These are phyloP conservation scores for Pocillopora meandrina DNA, from an alignment of 92 coral and sea anemone species.

Conservation along the genomic window DNA sequence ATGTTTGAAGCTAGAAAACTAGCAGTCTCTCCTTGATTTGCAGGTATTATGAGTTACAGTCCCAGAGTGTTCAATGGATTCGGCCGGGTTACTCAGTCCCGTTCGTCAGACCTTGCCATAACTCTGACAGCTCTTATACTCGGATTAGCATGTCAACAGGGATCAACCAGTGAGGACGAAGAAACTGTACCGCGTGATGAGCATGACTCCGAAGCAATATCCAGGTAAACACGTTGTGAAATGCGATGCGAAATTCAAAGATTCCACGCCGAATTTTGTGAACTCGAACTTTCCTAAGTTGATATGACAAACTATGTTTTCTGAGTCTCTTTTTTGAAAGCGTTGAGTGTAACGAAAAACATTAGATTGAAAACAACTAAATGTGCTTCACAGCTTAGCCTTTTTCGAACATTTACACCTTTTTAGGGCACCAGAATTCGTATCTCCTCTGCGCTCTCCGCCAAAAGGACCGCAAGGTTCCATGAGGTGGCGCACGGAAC, in stretches of 20 bases:
- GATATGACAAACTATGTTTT: too few relatives aligned
- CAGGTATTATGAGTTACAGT: conserved; percentile 12
- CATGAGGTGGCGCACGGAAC: conserved; percentile 26
- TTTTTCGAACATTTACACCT: background rate
- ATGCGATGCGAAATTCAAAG: background rate
- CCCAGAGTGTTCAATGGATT: conserved; percentile 2
- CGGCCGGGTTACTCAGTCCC: conserved; percentile 27
- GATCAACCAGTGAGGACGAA: conserved; percentile 27
- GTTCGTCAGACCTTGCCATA: conserved; percentile 30
- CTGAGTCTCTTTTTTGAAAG: too few relatives aligned
- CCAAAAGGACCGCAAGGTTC: conserved; percentile 64
- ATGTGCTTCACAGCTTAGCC: too few relatives aligned
- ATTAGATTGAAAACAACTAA: too few relatives aligned
- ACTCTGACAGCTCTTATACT: conserved; percentile 28
- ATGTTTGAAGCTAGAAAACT: too few relatives aligned
- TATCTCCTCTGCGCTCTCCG: conserved; percentile 57
- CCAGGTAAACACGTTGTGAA: background rate
- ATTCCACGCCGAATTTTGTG: too few relatives aligned
- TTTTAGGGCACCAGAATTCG: conserved; percentile 37
- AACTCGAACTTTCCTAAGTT: too few relatives aligned
- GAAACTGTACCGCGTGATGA: conserved; percentile 12
- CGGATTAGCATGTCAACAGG: conserved; percentile 35
- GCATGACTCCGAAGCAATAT: background rate
- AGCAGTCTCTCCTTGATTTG: background rate
- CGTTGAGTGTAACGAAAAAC: too few relatives aligned